phyloP scores from a whole-genome alignment of 1,140 invertebrate genomes.

The Drosophila ananassae region DNA sequence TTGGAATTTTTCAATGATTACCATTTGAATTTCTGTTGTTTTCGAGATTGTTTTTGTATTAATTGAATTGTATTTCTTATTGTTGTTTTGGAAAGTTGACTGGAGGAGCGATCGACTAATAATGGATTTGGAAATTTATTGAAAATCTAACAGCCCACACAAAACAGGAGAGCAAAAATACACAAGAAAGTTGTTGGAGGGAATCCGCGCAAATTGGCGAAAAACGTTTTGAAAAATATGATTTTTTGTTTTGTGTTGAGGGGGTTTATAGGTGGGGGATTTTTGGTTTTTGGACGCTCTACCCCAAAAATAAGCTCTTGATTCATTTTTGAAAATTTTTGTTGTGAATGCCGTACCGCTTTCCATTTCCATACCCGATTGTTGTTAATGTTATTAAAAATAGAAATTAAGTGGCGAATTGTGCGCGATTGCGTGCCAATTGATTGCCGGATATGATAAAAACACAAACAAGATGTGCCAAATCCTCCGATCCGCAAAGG shows the following conservation, averaged over 20 bases:
- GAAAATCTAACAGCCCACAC: slow-evolving; percentile 23
- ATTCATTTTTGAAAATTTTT: slow-evolving; percentile 64
- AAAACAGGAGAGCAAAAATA: slow-evolving; percentile 1
- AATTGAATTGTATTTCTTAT: background rate
- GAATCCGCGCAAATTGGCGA: slow-evolving; percentile 53
- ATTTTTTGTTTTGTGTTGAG: slow-evolving; percentile 24
- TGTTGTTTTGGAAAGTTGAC: slow-evolving; percentile 13
- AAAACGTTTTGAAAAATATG: slow-evolving; percentile 69
- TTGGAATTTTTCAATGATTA: background rate
- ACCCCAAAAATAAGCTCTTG: slow-evolving; percentile 76
- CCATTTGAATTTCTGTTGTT: background rate
- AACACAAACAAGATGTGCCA: slow-evolving; percentile 49
- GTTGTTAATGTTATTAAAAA: slow-evolving; percentile 74
- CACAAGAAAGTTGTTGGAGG: slow-evolving; percentile 45
- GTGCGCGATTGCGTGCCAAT: slow-evolving; percentile 77
- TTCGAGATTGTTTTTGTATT: slow-evolving; percentile 1
- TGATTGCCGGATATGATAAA: slow-evolving; percentile 76
- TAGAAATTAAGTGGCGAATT: slow-evolving; percentile 80
- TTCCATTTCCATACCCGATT: slow-evolving; percentile 1
- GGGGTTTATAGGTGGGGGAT: background rate
- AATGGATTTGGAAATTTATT: slow-evolving; percentile 22
- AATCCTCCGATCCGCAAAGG: slow-evolving; percentile 3
- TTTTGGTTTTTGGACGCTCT: slow-evolving; percentile 25
- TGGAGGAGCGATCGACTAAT: background rate
- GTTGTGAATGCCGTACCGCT: slow-evolving; percentile 42